Conservation (phyloP, 2,797 vertebrate species). For the Coranthus polyacanthus region DNA sequence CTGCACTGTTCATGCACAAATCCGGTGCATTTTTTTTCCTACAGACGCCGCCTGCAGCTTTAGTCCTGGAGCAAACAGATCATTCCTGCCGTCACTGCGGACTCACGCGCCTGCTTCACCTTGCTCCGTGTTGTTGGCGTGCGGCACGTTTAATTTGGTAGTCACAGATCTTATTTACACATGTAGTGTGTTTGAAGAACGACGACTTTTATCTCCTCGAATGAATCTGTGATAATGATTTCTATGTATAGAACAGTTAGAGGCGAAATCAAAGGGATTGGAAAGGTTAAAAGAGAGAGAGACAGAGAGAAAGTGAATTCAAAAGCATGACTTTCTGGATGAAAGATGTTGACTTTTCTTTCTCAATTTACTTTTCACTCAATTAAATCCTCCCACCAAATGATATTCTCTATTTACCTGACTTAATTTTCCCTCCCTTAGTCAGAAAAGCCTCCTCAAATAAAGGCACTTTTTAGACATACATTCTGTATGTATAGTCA, state of each 20-base stretch:
- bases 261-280: constrained; percentile 22
- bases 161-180: constrained; percentile 27
- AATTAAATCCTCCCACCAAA: constrained; percentile 34
- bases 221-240: constrained; percentile 14
- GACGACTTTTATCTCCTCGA: constrained; percentile 19
- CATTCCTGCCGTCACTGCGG: constrained; percentile 56
- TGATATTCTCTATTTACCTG: constrained; percentile 53
- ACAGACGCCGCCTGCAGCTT: constrained; percentile 52
- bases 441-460: constrained; percentile 18
- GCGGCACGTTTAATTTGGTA: constrained; percentile 44
- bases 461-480: constrained; percentile 10
- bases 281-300: neutral
- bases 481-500: constrained; percentile 7
- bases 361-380: constrained; percentile 44
- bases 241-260: constrained; percentile 5
- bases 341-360: constrained; percentile 40
- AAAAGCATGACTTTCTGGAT: constrained; percentile 23
- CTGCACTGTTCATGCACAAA: constrained; percentile 48
- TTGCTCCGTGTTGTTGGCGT: constrained; percentile 38
- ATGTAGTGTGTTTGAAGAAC: constrained; percentile 26
- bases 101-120: constrained; percentile 58
- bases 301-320: constrained; percentile 8
- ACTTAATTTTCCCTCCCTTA: constrained; percentile 33
- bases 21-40: constrained; percentile 34
- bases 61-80: constrained; percentile 64